These are phyloP conservation scores for Aurelia sp. DNA, from an alignment of 30 jellyfish, hydroid and myxozoan genomes.

Conservation along the genomic window DNA sequence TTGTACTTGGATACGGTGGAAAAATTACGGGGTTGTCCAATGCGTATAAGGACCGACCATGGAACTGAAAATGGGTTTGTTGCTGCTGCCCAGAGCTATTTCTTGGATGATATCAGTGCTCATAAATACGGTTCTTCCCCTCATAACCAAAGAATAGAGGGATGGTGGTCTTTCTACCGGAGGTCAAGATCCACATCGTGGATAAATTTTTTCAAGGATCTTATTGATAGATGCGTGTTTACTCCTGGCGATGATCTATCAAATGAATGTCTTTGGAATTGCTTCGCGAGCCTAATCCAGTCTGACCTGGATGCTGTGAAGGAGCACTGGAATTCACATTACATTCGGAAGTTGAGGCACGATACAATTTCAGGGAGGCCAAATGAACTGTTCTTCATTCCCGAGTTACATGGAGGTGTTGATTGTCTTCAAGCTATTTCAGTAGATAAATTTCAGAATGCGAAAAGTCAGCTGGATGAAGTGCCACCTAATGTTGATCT, in stretches of 20 bases:
- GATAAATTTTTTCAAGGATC: constrained; percentile 68
- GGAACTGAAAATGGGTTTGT: constrained; percentile 78
- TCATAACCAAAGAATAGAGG: constrained; percentile 76
- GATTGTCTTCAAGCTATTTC: constrained; percentile 44
- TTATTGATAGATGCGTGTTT: constrained; percentile 52
- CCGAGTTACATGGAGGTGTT: constrained; percentile 63
- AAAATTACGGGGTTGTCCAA: constrained; percentile 50
- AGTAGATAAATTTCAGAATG: constrained; percentile 59
- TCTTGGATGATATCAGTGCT: constrained; percentile 56
- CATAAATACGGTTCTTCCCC: constrained; percentile 82
- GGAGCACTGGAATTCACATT: constrained; percentile 76
- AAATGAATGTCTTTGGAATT: constrained; percentile 68
- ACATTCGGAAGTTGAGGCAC: constrained; percentile 65
- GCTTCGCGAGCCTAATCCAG: constrained; percentile 66
- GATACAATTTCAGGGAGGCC: constrained; percentile 81
- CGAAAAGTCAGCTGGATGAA: constrained; percentile 57
- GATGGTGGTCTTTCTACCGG: constrained; percentile 82
- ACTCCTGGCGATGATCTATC: constrained; percentile 46
- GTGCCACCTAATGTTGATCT: constrained; percentile 42
- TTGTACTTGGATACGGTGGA: constrained; percentile 55
- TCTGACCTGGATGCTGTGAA: constrained; percentile 73
- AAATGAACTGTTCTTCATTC: constrained; percentile 59
- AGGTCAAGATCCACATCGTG: constrained; percentile 72
- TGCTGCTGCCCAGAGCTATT: constrained; percentile 70
- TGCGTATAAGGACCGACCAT: constrained; percentile 17